A percentile compares a stretch with the other conserved stretches of the same genome.
phyloP scores from a whole-genome alignment of 2,113 vertebrate genomes.

The Suricata suricatta region DNA sequence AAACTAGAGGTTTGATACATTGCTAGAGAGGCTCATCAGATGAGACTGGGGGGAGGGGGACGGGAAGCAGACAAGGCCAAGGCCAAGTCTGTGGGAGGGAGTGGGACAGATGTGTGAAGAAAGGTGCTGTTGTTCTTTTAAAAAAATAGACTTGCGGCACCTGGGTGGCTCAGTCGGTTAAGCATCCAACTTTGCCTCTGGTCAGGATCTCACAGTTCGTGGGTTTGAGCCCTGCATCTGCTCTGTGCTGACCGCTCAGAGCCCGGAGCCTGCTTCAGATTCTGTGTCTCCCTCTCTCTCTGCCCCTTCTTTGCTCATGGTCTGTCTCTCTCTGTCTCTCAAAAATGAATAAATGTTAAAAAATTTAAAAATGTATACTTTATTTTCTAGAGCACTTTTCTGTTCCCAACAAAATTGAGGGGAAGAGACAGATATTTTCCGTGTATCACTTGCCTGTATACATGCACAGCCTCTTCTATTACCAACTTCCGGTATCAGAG shows the following conservation, averaged over 20 bases:
- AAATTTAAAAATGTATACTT: background rate
- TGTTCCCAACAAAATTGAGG: background rate
- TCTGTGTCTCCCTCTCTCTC: too few relatives aligned
- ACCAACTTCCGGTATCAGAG: background rate
- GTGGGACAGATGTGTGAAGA: background rate
- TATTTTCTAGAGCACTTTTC: background rate
- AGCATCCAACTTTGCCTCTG: too few relatives aligned
- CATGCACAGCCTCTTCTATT: background rate
- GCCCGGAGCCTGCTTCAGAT: too few relatives aligned
- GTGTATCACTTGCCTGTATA: rapidly evolving
- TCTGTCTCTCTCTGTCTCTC: too few relatives aligned
- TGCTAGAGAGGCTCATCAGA: background rate
- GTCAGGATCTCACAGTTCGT: too few relatives aligned
- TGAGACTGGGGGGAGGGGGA: rapidly evolving
- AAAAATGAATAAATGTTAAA: too few relatives aligned
- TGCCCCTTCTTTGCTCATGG: too few relatives aligned
- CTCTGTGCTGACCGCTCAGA: too few relatives aligned
- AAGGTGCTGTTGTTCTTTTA: background rate
- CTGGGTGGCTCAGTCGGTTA: too few relatives aligned
- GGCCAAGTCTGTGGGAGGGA: background rate
- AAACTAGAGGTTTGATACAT: background rate
- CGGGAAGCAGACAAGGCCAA: too few relatives aligned
- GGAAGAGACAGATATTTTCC: background rate
- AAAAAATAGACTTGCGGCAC: background rate
- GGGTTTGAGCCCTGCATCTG: too few relatives aligned